These are phyloP conservation scores for Dynastes tityus DNA, from an alignment of 2,888 invertebrate genomes.

Conservation along the genomic window DNA sequence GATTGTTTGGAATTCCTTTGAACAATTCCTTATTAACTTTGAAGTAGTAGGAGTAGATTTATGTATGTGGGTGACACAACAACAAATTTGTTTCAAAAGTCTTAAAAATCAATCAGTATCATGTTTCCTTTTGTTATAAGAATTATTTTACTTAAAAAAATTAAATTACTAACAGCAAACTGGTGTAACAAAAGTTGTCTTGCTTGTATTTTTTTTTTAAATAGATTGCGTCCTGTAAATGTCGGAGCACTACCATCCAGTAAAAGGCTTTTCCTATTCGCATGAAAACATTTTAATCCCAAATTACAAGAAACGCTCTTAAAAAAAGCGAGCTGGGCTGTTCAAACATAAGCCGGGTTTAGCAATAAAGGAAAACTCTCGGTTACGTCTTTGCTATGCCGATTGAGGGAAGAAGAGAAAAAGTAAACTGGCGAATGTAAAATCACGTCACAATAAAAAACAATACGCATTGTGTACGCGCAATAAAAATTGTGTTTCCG, in stretches of 20 bases:
- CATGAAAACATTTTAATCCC: constrained; percentile 40
- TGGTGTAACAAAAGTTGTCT: no score
- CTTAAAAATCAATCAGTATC: no score
- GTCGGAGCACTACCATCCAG: not conserved
- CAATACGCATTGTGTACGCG: constrained; percentile 47
- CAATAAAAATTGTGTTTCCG: constrained; percentile 52
- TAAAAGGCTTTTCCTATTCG: constrained; percentile 39
- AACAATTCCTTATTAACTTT: no score
- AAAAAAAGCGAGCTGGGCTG: constrained; percentile 23
- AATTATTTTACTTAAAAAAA: no score
- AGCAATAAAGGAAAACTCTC: constrained; percentile 5
- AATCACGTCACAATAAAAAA: constrained; percentile 46
- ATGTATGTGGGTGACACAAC: not conserved
- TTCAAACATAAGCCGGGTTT: constrained; percentile 12
- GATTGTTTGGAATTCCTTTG: no score
- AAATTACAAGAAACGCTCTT: constrained; percentile 32
- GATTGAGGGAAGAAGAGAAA: constrained; percentile 8
- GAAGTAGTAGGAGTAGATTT: not conserved
- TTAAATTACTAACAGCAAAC: no score
- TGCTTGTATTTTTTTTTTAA: no score
- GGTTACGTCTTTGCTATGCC: not conserved
- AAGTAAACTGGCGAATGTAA: constrained; percentile 37
- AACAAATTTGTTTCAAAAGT: not conserved
- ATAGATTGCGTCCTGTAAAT: not conserved
- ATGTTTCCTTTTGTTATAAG: no score